Conservation (phyloP, 2,113 vertebrate genomes). For the Riparia riparia region DNA sequence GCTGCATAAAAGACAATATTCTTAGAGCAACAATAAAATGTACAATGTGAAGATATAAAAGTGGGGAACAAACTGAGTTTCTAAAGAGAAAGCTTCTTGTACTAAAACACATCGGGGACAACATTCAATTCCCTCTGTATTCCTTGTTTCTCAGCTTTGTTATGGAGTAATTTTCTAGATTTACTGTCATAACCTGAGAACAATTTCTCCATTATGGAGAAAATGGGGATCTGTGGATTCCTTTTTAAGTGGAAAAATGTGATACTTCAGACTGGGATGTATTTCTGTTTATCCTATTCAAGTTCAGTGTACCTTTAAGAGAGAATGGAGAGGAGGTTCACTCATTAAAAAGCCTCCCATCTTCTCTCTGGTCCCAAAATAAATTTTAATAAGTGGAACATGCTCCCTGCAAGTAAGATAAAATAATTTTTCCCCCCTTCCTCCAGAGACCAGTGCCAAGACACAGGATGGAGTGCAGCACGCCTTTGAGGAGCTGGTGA, state of each 20-base stretch:
- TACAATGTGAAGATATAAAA: not conserved
- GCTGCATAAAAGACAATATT: not conserved
- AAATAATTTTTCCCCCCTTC: not conserved
- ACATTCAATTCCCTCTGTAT: not conserved
- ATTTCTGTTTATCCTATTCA: not conserved
- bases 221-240: not conserved
- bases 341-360: not conserved
- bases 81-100: not conserved
- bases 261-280: not conserved
- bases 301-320: not conserved
- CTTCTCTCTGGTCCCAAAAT: not conserved
- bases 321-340: not conserved
- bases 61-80: not conserved
- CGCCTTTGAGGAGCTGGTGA: conserved; percentile 62
- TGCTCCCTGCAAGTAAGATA: not conserved
- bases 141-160: not conserved
- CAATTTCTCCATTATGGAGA: not conserved
- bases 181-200: not conserved
- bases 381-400: not conserved
- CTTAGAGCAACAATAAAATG: not conserved
- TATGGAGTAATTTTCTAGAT: not conserved
- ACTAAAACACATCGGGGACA: not conserved
- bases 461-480: conserved; percentile 48
- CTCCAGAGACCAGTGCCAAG: conserved; percentile 71
- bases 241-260: not conserved